phyloP scores from a whole-genome alignment of 2,113 vertebrate genomes.

The Apistogramma diplotaenia region DNA sequence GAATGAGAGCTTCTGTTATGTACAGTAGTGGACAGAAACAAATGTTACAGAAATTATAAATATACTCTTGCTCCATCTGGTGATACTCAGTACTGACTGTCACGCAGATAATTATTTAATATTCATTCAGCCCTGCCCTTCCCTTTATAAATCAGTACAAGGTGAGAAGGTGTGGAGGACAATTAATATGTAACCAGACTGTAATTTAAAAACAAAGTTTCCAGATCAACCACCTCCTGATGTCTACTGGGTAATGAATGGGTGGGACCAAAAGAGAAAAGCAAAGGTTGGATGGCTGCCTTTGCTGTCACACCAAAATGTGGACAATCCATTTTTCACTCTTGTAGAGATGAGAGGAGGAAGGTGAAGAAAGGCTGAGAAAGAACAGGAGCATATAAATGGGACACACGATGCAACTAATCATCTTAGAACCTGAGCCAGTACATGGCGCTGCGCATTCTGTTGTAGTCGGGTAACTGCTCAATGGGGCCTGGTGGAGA shows the following conservation, averaged over 20 bases:
- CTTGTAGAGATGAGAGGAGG: background rate
- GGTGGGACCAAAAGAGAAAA: slow-evolving; percentile 1
- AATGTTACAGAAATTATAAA: slow-evolving; percentile 76
- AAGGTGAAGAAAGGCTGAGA: background rate
- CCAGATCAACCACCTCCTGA: background rate
- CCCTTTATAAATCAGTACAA: background rate
- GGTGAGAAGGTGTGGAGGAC: background rate
- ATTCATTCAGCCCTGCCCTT: background rate
- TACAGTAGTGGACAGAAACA: slow-evolving; percentile 78
- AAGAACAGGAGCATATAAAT: slow-evolving; percentile 10
- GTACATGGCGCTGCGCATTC: slow-evolving; percentile 92
- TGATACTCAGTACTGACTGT: slow-evolving; percentile 17
- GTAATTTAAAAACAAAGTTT: background rate
- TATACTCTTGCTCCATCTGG: slow-evolving; percentile 61
- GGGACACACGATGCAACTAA: slow-evolving; percentile 5
- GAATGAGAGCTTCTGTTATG: slow-evolving; percentile 76
- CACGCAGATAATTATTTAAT: background rate
- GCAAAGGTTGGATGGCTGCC: slow-evolving; percentile 2
- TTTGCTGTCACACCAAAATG: background rate
- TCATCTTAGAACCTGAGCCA: slow-evolving; percentile 87
- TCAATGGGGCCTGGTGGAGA: slow-evolving; percentile 86
- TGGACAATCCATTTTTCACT: background rate
- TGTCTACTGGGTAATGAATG: background rate
- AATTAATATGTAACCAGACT: slow-evolving; percentile 14
- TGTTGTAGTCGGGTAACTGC: slow-evolving; percentile 94